Conservation (phyloP, 23 tunicate species). For the Corella eumyota region DNA sequence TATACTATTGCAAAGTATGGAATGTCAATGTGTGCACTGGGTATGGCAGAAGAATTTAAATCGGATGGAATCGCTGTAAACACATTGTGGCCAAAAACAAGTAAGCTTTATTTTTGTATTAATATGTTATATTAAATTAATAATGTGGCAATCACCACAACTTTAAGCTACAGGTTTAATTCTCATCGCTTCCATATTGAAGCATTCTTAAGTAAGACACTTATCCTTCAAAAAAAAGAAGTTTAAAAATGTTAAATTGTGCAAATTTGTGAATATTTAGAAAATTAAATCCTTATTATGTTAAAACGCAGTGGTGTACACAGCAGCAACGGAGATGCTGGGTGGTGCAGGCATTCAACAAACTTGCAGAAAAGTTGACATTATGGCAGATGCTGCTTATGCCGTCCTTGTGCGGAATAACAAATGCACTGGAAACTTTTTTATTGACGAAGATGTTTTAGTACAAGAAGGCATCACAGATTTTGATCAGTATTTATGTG, state of each 20-base stretch:
- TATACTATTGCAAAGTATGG: conserved; percentile 92
- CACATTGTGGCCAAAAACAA: conserved; percentile 92
- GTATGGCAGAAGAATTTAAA: conserved; percentile 86
- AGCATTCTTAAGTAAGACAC: too few species aligned
- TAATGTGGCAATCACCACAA: too few species aligned
- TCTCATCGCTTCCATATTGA: too few species aligned
- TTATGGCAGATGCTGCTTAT: conserved; percentile 98
- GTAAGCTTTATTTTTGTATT: too few species aligned
- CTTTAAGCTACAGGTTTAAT: too few species aligned
- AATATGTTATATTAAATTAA: too few species aligned
- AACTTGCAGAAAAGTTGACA: conserved; percentile 55
- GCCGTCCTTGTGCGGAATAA: conserved; percentile 36
- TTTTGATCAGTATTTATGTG: conserved; percentile 80
- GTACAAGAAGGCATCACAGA: conserved; percentile 75
- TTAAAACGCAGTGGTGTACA: conserved; percentile 58
- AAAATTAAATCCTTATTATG: too few species aligned
- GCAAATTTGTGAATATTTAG: too few species aligned
- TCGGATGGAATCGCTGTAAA: conserved; percentile 79
- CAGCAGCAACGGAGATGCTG: conserved; percentile 92
- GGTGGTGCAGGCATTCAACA: conserved; percentile 44
- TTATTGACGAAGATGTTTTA: conserved; percentile 68
- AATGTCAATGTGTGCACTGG: conserved; percentile 95
- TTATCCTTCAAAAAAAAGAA: too few species aligned
- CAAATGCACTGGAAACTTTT: conserved; percentile 65
- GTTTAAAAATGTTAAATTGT: too few species aligned